Conservation (phyloP, 1,140 invertebrate genomes). For the Lepidurus packardi region DNA sequence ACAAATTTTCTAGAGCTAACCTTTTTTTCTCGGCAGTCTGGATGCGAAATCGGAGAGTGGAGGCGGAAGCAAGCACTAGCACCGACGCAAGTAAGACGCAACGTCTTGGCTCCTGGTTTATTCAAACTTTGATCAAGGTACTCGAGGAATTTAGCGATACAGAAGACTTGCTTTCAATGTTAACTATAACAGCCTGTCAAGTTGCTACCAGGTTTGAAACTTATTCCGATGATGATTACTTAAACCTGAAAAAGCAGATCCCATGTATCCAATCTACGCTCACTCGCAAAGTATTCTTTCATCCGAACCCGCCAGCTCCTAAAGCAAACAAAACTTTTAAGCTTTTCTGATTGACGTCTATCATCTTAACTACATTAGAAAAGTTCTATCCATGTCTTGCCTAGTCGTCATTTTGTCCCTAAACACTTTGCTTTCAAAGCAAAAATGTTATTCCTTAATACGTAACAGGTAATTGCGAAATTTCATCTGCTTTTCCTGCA, state of each 20-base stretch:
- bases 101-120: conserved; percentile 98
- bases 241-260: conserved; percentile 92
- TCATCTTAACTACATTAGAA: not conserved
- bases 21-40: not conserved
- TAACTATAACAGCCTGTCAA: conserved; percentile 76
- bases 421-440: no score
- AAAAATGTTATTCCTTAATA: no score
- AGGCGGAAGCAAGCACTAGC: not conserved
- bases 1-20: not conserved
- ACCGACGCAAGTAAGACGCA: conserved; percentile 55
- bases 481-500: no score
- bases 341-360: not conserved
- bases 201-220: conserved; percentile 90
- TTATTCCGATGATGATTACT: conserved; percentile 70
- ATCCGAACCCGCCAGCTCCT: not conserved
- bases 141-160: conserved; percentile 62
- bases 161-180: conserved; percentile 73
- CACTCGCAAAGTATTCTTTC: conserved; percentile 60
- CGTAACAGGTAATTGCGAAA: no score
- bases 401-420: no score
- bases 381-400: no score
- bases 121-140: conserved; percentile 81
- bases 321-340: not conserved
- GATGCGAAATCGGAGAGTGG: not conserved
- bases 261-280: conserved; percentile 89